These are phyloP conservation scores for Drosophila paranaensis DNA, from an alignment of 2,888 invertebrate species.

Conservation along the genomic window DNA sequence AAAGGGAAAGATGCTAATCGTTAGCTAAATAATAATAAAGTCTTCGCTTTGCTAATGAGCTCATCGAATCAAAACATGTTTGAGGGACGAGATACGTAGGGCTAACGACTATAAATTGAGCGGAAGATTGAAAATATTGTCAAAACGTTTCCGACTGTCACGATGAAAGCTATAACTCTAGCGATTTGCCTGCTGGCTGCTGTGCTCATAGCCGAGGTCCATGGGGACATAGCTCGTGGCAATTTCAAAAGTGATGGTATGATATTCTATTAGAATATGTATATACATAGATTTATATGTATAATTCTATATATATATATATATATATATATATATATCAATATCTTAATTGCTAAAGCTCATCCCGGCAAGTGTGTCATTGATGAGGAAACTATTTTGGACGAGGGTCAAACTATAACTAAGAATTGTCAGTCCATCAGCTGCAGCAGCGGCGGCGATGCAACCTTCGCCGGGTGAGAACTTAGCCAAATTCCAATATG, in stretches of 20 bases:
- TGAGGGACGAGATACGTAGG: background rate
- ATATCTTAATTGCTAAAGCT: conserved; percentile 16
- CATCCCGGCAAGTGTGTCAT: conserved; percentile 57
- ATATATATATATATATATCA: background rate
- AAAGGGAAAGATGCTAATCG: conserved; percentile 2
- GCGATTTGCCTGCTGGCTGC: conserved; percentile 14
- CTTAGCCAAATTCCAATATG: background rate
- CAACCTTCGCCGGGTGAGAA: background rate
- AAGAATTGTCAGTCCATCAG: background rate
- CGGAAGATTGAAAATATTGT: background rate
- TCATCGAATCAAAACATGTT: conserved; percentile 14
- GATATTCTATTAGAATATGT: background rate
- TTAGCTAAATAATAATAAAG: background rate
- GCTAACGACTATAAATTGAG: conserved; percentile 11
- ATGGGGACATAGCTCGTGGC: background rate
- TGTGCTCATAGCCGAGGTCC: conserved; percentile 6
- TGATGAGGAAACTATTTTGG: conserved; percentile 38
- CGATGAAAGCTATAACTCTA: conserved; percentile 11
- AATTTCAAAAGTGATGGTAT: conserved; percentile 6
- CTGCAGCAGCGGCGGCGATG: background rate
- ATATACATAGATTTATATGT: too few species aligned
- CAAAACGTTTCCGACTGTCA: background rate
- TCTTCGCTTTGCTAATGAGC: conserved; percentile 10
- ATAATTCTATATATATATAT: background rate
- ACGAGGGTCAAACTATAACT: conserved; percentile 21